Percentiles rank a stretch among this genome's conserved stretches.
These are phyloP conservation scores for Neolamprologus sp. DNA, from an alignment of 2,113 vertebrate genomes.

Conservation along the genomic window DNA sequence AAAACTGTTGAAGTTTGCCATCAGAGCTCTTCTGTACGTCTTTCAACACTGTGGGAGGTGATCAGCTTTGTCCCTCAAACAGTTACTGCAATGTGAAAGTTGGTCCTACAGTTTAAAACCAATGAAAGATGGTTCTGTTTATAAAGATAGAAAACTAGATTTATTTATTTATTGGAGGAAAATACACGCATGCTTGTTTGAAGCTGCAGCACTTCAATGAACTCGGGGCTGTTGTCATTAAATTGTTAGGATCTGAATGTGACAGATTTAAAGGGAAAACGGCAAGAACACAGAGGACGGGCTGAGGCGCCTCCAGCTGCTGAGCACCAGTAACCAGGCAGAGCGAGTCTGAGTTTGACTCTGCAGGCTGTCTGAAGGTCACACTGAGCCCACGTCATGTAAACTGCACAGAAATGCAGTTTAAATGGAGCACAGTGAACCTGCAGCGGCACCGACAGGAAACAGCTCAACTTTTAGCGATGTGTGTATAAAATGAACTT, in stretches of 20 bases:
- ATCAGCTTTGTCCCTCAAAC: fast-evolving
- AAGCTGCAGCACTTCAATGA: fast-evolving
- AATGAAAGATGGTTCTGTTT: neutral
- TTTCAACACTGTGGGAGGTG: fast-evolving
- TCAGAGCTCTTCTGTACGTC: neutral
- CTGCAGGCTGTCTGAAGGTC: neutral
- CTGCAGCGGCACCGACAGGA: neutral
- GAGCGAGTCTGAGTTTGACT: neutral
- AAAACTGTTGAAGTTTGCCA: neutral
- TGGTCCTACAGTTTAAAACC: neutral
- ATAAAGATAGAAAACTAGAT: neutral
- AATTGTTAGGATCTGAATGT: neutral
- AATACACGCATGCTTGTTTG: fast-evolving
- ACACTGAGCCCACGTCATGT: neutral
- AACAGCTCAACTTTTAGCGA: neutral
- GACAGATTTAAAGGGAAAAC: neutral
- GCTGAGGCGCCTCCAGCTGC: neutral
- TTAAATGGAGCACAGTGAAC: fast-evolving
- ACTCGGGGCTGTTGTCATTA: neutral
- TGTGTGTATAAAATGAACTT: neutral
- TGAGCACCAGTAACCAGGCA: neutral
- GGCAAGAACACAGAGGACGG: neutral
- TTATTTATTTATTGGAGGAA: neutral
- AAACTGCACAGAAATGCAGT: neutral
- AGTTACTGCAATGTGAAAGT: neutral